Percentiles rank a stretch among this genome's conserved stretches.
phyloP scores from a whole-genome alignment of 2,888 invertebrate species.

The Aspidapion aeneum region DNA sequence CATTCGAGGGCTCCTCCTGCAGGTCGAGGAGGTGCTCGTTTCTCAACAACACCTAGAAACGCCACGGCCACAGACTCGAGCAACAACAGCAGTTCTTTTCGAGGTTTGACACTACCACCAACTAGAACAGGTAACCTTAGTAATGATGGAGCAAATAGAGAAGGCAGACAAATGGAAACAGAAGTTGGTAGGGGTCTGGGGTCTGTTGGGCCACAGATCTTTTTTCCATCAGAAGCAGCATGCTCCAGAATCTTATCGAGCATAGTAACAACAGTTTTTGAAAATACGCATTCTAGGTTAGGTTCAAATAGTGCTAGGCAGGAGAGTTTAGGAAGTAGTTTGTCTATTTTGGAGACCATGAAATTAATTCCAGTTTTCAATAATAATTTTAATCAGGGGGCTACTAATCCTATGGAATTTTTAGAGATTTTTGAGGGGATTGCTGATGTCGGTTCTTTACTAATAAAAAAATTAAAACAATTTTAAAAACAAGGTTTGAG shows the following conservation, averaged over 20 bases:
- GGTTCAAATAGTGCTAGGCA: not conserved
- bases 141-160: too few species aligned
- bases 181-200: not conserved
- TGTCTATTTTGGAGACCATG: not conserved
- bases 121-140: too few species aligned
- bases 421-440: not conserved
- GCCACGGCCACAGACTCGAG: too few species aligned
- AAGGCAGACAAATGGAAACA: too few species aligned
- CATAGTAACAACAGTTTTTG: not conserved
- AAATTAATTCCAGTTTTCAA: not conserved
- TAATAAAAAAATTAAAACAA: not conserved
- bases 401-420: slow-evolving; percentile 1
- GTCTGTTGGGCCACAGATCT: not conserved
- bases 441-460: not conserved
- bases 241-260: not conserved
- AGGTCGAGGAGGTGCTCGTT: too few species aligned
- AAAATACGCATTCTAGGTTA: not conserved
- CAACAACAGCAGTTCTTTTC: too few species aligned
- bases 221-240: not conserved
- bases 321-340: too few species aligned
- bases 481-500: not conserved
- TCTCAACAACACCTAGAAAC: too few species aligned
- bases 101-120: too few species aligned
- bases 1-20: too few species aligned
- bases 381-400: not conserved